Conservation (phyloP, 2,113 vertebrate genomes). For the Diadophis punctatus region DNA sequence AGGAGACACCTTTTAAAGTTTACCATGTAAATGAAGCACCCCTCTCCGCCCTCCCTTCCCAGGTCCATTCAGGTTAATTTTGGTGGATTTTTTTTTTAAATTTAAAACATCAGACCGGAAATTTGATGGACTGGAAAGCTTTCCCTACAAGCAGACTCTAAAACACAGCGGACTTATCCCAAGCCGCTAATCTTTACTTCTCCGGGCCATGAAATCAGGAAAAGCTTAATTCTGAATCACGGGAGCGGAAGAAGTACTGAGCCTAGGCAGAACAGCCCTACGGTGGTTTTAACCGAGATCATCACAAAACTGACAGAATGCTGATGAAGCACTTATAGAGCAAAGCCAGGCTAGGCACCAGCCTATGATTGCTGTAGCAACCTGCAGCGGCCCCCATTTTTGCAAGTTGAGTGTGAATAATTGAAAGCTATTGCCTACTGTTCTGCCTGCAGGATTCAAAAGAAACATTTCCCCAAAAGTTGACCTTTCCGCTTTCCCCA, state of each 20-base stretch:
- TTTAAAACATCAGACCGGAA: neutral
- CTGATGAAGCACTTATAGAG: neutral
- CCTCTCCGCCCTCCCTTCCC: neutral
- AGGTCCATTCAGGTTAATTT: neutral
- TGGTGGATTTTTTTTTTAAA: neutral
- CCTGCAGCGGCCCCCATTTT: conserved; percentile 2
- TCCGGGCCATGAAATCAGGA: neutral
- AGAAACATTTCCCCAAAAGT: neutral
- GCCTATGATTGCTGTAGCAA: neutral
- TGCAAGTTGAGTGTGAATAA: conserved; percentile 28
- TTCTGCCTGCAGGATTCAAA: conserved; percentile 11
- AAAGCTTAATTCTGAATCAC: neutral
- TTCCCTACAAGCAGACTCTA: neutral
- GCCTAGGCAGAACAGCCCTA: neutral
- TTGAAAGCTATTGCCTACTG: conserved; percentile 27
- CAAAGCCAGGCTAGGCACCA: too few relatives aligned
- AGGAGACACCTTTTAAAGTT: neutral
- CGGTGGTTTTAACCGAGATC: neutral
- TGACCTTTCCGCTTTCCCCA: conserved; percentile 1
- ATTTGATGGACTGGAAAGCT: neutral
- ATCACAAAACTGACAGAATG: neutral
- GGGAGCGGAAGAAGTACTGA: neutral
- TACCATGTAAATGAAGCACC: neutral
- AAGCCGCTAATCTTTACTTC: neutral
- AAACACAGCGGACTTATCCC: neutral